Base-by-base conservation (phyloP, 1,140 invertebrate species). In the Drosophila fuyamai region DNA sequence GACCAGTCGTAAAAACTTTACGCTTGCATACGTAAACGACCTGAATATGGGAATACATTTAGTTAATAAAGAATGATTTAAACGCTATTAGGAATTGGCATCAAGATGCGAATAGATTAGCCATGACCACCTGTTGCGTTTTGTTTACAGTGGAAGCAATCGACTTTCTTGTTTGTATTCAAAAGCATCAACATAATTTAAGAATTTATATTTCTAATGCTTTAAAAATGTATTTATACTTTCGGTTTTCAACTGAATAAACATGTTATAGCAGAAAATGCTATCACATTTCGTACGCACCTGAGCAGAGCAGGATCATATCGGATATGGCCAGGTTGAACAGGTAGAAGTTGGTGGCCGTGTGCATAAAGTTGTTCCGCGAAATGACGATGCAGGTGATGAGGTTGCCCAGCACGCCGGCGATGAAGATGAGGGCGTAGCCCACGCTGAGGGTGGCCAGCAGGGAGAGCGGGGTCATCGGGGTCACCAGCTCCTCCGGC, bases 271-370 rank as follows among this genome's bases (percentile, higher is more conserved):
- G 6, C 6, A 32, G 8, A 32, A 6, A 32, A 23, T 23, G 23
- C 23, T 23, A 23, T 23, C 23, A 23, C 3, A 23, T 32, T 32
- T 32, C 29, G 29, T 1, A 10, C 81, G 36, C 50, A 92, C 92
- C 92, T 67, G 94, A 95, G 36, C 96, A 91, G 13, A 98, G 93
- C 1, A 98, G 93, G n/a, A 98, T 93, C 51, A 98, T 93, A 92
- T 98, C 98, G 6, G 97, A 97, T 16, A 98, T 94, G 5, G 97
- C 97, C 79, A 98, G 93, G 90, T 96, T 97, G 92, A 98, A 97
- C 5, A 98, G 93, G 81, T 97, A 97, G 83, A 96, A 97, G 92
- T 98, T 98, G 5, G 96, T 96, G 2, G 96, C 95, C 1, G 96
- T 96, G 90, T 96, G 96, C 95, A 98, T 96, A n/a, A 95, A 96